Conservation (phyloP, 2,113 vertebrate genomes). For the Isichthys henryi region DNA sequence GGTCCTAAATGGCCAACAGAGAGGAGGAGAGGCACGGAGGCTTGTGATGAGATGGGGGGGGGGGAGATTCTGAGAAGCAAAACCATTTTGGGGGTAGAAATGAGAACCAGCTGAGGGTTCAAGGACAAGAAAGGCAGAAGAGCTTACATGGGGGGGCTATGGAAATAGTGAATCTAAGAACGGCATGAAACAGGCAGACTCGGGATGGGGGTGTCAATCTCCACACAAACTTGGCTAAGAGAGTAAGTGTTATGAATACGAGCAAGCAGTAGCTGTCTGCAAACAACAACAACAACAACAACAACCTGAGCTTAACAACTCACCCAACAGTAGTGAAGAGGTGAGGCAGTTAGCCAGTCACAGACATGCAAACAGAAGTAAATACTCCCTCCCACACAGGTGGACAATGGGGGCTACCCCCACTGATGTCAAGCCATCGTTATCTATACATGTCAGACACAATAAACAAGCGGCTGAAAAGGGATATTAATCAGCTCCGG, state of each 20-base stretch:
- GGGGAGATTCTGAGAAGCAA: background rate
- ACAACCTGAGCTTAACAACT: background rate
- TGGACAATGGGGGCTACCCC: background rate
- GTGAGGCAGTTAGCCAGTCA: background rate
- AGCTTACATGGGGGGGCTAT: constrained; percentile 20
- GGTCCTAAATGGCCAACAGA: background rate
- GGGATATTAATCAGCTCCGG: background rate
- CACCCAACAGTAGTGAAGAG: background rate
- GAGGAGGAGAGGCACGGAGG: background rate
- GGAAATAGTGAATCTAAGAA: background rate
- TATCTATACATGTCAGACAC: constrained; percentile 11
- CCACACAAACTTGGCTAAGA: background rate
- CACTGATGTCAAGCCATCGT: background rate
- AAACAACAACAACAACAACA: background rate
- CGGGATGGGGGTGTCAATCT: background rate
- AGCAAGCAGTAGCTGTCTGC: background rate
- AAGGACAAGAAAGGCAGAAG: constrained; percentile 22
- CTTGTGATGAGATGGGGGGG: background rate
- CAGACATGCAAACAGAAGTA: constrained; percentile 11
- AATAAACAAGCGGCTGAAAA: background rate
- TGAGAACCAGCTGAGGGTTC: background rate
- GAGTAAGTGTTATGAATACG: background rate
- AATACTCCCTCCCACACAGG: background rate
- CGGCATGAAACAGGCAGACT: background rate
- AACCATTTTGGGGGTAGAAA: background rate